phyloP scores from a whole-genome alignment of 2,888 invertebrate genomes.

The Calliphora vomitoria region DNA sequence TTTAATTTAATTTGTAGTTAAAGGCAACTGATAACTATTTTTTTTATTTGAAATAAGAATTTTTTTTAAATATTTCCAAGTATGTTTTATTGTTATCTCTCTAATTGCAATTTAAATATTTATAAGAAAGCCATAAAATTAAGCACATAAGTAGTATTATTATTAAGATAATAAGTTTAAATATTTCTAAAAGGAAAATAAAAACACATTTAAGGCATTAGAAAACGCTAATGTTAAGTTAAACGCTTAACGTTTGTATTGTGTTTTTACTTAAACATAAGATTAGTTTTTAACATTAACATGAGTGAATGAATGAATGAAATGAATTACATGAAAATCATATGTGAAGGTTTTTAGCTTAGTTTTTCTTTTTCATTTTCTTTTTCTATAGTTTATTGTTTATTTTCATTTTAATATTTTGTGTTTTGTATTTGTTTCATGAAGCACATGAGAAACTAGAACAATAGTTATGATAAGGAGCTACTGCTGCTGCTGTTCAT shows the following conservation, averaged over 20 bases:
- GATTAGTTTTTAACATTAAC: conserved; percentile 8
- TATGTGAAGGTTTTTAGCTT: conserved; percentile 52
- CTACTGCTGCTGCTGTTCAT: conserved; percentile 35
- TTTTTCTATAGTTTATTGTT: conserved; percentile 11
- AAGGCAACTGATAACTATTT: neutral
- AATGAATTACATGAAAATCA: neutral
- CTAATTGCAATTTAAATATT: conserved; percentile 4
- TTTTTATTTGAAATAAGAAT: neutral
- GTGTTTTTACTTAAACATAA: neutral
- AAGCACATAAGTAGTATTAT: neutral
- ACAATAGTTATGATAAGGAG: conserved; percentile 67
- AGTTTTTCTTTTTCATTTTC: conserved; percentile 25
- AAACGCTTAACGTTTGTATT: conserved; percentile 7
- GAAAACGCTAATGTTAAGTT: neutral
- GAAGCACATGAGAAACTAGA: conserved; percentile 62
- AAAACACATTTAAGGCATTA: too few species aligned
- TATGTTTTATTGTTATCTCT: neutral
- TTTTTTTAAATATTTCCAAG: neutral
- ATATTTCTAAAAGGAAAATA: too few species aligned
- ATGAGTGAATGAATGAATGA: neutral
- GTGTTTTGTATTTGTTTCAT: conserved; percentile 51
- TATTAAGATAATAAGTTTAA: too few species aligned
- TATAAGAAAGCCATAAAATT: neutral
- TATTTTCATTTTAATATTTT: conserved; percentile 18
- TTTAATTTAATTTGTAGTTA: neutral